Evolutionary conservation across 1,140 invertebrate species (phyloP).

Genomic region (Neodiprion fabricii): DNA sequence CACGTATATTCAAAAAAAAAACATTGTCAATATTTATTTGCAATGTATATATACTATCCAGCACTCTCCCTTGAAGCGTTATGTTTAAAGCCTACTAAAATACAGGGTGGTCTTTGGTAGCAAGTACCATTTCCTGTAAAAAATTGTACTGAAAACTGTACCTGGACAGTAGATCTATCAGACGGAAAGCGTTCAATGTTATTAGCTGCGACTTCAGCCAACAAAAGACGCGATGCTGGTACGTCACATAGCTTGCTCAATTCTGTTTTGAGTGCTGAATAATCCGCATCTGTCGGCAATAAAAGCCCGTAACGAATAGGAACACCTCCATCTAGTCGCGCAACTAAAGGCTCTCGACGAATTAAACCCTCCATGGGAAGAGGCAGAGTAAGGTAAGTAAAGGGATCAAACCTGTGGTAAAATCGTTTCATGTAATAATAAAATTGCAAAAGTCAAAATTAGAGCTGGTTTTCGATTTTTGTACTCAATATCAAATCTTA

Average conservation of each 20-base stretch:
- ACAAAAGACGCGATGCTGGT: conserved; percentile 66
- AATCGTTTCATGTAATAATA: neutral
- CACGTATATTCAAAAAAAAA: neutral
- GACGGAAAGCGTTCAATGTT: conserved; percentile 65
- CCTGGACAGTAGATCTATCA: conserved; percentile 26
- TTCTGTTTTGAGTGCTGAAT: conserved; percentile 74
- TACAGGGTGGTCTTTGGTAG: neutral
- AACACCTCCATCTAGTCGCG: conserved; percentile 77
- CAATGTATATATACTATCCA: neutral
- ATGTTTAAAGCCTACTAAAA: neutral
- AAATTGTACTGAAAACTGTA: neutral
- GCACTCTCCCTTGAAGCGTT: conserved; percentile 1
- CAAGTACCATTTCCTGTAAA: neutral
- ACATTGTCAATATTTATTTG: neutral
- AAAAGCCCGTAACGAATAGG: conserved; percentile 84
- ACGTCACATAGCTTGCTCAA: conserved; percentile 71
- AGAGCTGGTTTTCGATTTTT: neutral
- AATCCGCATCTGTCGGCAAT: conserved; percentile 81
- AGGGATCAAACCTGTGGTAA: conserved; percentile 77
- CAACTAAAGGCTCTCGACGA: conserved; percentile 77
- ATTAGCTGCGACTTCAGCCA: conserved; percentile 74
- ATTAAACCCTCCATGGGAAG: conserved; percentile 82
- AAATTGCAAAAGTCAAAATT: conserved; percentile 6
- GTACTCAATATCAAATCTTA: neutral
- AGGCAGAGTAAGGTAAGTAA: conserved; percentile 86